phyloP scores from a whole-genome alignment of 2,797 vertebrate genomes.

The Pelobates cultripes region DNA sequence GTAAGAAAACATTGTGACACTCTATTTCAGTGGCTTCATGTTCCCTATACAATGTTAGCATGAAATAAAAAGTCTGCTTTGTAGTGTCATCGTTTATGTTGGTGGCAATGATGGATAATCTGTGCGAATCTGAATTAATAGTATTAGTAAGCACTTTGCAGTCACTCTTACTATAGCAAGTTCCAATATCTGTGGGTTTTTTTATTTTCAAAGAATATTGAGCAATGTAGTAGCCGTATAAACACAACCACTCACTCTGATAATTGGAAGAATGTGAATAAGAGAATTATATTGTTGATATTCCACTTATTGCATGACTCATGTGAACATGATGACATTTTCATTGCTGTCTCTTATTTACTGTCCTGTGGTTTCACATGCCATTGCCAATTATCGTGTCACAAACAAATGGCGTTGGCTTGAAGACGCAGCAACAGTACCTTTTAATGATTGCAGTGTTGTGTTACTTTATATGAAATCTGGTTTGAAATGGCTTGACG shows the following conservation, averaged over 20 bases:
- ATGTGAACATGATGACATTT: neutral
- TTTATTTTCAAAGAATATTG: neutral
- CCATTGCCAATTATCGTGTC: slow-evolving; percentile 21
- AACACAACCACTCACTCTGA: neutral
- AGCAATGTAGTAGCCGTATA: neutral
- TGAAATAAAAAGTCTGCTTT: slow-evolving; percentile 2
- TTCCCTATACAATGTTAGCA: neutral
- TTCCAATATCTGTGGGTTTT: neutral
- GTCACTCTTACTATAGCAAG: too few relatives aligned
- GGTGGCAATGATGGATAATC: neutral
- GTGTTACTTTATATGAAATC: slow-evolving; percentile 5
- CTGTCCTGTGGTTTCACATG: slow-evolving; percentile 8
- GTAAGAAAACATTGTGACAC: slow-evolving; percentile 71
- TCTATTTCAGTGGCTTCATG: neutral
- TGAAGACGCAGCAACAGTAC: slow-evolving; percentile 8
- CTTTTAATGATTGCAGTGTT: slow-evolving; percentile 15
- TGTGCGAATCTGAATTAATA: neutral
- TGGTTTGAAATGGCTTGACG: slow-evolving; percentile 14
- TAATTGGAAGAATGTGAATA: neutral
- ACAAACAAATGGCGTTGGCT: neutral
- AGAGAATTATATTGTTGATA: neutral
- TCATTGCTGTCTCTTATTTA: slow-evolving; percentile 6
- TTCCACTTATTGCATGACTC: neutral
- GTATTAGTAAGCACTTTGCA: neutral
- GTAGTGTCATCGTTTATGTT: neutral